Evolutionary conservation across 2,888 invertebrate species (phyloP).

Genomic region (Linyphia triangularis): DNA sequence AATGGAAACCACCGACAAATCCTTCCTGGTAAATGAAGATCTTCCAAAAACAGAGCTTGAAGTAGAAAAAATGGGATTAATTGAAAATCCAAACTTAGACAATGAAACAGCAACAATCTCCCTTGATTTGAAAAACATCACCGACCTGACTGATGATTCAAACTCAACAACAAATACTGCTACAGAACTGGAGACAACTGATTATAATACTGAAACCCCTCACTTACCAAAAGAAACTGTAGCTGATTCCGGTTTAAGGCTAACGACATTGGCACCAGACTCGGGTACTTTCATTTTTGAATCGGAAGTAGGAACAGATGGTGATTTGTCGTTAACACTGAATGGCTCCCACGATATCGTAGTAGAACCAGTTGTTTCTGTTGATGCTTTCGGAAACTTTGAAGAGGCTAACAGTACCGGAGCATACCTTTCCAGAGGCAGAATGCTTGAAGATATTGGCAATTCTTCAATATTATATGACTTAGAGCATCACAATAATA

Average conservation of each 20-base stretch:
- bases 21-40: not conserved
- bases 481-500: not conserved
- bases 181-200: not conserved
- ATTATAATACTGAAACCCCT: not conserved
- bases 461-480: constrained; percentile 38
- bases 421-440: constrained; percentile 21
- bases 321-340: constrained; percentile 43
- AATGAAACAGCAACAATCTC: not conserved
- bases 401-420: constrained; percentile 16
- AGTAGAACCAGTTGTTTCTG: constrained; percentile 16
- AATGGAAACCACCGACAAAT: not conserved
- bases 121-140: not conserved
- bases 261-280: constrained; percentile 5
- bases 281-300: constrained; percentile 16
- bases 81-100: not conserved
- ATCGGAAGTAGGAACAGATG: constrained; percentile 34
- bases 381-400: not conserved
- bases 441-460: constrained; percentile 22
- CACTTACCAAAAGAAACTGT: not conserved
- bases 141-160: not conserved
- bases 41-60: not conserved
- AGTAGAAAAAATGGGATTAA: not conserved
- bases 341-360: constrained; percentile 40
- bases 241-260: not conserved
- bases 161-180: not conserved